A percentile compares a stretch with the other conserved stretches of the same genome.
phyloP scores from a whole-genome alignment of 2,888 invertebrate species.

The Daptonema setosum region DNA sequence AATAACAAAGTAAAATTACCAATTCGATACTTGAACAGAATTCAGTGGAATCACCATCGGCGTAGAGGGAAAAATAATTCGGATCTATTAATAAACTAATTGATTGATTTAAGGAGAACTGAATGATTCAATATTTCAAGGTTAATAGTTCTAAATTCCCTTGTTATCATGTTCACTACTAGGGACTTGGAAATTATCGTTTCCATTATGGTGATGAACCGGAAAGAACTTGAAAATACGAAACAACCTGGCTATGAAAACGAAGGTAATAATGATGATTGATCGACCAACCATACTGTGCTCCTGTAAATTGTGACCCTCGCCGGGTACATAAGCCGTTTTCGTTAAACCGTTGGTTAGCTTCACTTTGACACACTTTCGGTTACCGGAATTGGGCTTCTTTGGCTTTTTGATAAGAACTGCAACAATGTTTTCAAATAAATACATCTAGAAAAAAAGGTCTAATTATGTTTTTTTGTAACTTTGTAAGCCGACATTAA shows the following conservation, averaged over 20 bases:
- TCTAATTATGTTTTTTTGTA: too few relatives aligned
- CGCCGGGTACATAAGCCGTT: slow-evolving; percentile 79
- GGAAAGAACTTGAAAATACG: too few relatives aligned
- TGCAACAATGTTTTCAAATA: neutral
- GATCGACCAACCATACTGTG: slow-evolving; percentile 16
- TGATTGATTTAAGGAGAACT: too few relatives aligned
- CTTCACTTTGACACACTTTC: slow-evolving; percentile 88
- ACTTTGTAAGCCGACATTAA: too few relatives aligned
- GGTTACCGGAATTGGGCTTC: slow-evolving; percentile 95
- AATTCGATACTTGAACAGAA: neutral
- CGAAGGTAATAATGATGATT: too few relatives aligned
- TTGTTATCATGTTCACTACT: too few relatives aligned
- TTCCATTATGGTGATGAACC: neutral
- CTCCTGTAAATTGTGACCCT: slow-evolving; percentile 66
- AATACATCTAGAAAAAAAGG: too few relatives aligned
- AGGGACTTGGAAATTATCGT: neutral
- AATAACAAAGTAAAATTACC: neutral
- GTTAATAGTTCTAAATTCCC: too few relatives aligned
- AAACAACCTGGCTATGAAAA: too few relatives aligned
- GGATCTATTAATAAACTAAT: too few relatives aligned
- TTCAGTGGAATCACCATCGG: neutral
- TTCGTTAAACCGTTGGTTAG: slow-evolving; percentile 73
- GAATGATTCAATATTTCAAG: too few relatives aligned
- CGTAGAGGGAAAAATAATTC: too few relatives aligned
- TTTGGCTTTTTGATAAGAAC: slow-evolving; percentile 77